Conservation (phyloP, 2,888 invertebrate genomes). For the Stratiomys singularior region DNA sequence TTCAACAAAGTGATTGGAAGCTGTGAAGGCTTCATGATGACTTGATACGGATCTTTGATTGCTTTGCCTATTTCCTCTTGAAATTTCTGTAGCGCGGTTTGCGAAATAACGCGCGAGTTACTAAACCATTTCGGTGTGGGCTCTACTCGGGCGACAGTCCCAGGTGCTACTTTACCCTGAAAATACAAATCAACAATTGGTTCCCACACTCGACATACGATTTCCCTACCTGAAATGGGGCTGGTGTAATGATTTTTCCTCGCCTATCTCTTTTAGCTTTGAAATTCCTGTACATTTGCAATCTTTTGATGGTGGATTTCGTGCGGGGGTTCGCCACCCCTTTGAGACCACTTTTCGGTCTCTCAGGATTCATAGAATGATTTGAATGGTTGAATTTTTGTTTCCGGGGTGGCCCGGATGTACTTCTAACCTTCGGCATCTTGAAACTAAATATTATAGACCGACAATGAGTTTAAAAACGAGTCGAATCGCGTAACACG, state of each 20-base stretch:
- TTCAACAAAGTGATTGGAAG: slow-evolving; percentile 94
- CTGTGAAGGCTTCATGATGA: slow-evolving; percentile 96
- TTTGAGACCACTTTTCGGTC: slow-evolving; percentile 80
- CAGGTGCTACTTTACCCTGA: slow-evolving; percentile 82
- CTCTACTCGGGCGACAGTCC: slow-evolving; percentile 93
- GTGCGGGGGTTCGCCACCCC: slow-evolving; percentile 87
- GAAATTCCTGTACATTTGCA: slow-evolving; percentile 98
- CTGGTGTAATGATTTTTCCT: slow-evolving; percentile 92
- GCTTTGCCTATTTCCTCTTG: slow-evolving; percentile 96
- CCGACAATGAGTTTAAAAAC: not conserved
- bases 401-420: slow-evolving; percentile 79
- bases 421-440: slow-evolving; percentile 83
- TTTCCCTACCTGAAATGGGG: slow-evolving; percentile 84
- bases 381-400: slow-evolving; percentile 86
- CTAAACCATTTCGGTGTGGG: slow-evolving; percentile 99
- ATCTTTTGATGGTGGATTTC: slow-evolving; percentile 92
- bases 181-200: not conserved
- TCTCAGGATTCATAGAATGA: slow-evolving; percentile 96
- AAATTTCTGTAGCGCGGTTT: slow-evolving; percentile 87
- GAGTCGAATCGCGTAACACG: not conserved
- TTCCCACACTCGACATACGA: not conserved
- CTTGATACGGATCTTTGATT: slow-evolving; percentile 95
- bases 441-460: not conserved
- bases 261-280: slow-evolving; percentile 91
- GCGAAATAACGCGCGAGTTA: slow-evolving; percentile 96